These are phyloP conservation scores for Drosophila fulvimacula DNA, from an alignment of 2,888 invertebrate species.

Conservation along the genomic window DNA sequence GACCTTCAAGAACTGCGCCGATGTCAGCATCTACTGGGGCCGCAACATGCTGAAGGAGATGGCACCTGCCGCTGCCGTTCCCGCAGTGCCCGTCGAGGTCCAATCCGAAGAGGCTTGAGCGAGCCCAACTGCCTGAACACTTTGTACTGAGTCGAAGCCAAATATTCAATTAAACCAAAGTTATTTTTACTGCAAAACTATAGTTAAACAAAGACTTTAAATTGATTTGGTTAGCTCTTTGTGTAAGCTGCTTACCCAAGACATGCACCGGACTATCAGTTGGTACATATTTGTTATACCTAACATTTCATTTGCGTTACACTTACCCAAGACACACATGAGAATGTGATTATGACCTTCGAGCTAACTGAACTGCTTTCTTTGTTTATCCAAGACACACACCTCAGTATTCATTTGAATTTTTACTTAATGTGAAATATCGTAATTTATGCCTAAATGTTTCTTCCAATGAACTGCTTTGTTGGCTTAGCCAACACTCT, in stretches of 20 bases:
- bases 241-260: neutral
- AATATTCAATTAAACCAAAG: slow-evolving; percentile 30
- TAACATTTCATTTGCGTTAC: neutral
- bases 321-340: neutral
- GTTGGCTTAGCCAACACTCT: no score
- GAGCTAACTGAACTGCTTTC: neutral
- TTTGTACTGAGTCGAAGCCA: slow-evolving; percentile 33
- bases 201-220: neutral
- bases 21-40: slow-evolving; percentile 81
- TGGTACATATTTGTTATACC: neutral
- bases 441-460: neutral
- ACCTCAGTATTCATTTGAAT: neutral
- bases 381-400: neutral
- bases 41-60: slow-evolving; percentile 52
- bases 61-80: neutral
- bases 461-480: no score
- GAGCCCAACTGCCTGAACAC: slow-evolving; percentile 22
- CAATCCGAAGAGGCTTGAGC: slow-evolving; percentile 13
- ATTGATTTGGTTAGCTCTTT: no score
- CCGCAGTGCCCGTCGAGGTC: slow-evolving; percentile 21
- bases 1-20: slow-evolving; percentile 86
- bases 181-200: neutral
- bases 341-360: no score
- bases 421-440: neutral
- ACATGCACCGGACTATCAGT: neutral